Evolutionary conservation across 2,797 vertebrate genomes (phyloP), one percentile per base, ranked within the genome.

Genomic region (Pelochelys cantorii): DNA sequence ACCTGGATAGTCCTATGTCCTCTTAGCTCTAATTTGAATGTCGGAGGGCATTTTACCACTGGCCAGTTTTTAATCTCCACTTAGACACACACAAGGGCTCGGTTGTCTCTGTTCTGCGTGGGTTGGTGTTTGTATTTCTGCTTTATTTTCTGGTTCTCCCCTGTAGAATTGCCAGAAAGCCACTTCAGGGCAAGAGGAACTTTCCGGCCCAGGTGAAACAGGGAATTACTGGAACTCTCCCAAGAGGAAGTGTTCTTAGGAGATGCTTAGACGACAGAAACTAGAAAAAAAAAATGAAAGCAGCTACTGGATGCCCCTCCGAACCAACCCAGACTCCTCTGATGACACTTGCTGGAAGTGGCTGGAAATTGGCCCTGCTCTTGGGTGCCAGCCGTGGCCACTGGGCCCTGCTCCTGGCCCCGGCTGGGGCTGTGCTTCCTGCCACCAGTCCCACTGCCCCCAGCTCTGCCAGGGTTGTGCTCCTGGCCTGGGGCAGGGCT

Each of bases 1-100:
- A 89, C 81, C 79, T 83, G 82, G 54, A 59, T 88, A 90, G 90
- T 93, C 85, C 90, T 92, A 83, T 93, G 94, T 96, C 84, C 85
- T 95, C 85, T 60, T 3, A 0, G 83, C 11, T 71, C 85, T 23
- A 59, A 48, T 90, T 83, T 82, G 86, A 85, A 93, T 84, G 37
- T 59, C 68, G 0, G 52, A 79, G 54, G 77, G 56, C 91, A 79
- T 48, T 86, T 93, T 88, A 94, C 93, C 91, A 82, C 25, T 4
- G 25, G 82, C 81, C 2, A 52, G 92, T 48, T 90, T 86, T 81
- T 78, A 93, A 90, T 95, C 90, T 95, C 84, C 87, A 54, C 11
- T 11, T 13, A 60, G 88, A 89, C 71, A 65, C 25, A 55, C 81
- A 31, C 88, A 14, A 27, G 42, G 23, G 22, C 15, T 77, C 23